Conservation (phyloP, 1,140 invertebrate species). For the Drosophila albomicans region DNA sequence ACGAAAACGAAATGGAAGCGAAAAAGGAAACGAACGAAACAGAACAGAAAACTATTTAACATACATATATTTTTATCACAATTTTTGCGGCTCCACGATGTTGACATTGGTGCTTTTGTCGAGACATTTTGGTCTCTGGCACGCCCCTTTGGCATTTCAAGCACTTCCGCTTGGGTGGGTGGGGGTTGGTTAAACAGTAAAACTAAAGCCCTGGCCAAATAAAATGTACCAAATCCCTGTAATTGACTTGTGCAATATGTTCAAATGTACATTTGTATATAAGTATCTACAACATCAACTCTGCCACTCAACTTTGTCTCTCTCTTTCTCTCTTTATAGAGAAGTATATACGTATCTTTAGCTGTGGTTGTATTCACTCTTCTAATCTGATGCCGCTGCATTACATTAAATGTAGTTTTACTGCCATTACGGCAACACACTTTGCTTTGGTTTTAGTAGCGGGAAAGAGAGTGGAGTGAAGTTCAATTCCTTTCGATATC, state of each 20-base stretch:
- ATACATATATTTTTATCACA: slow-evolving; percentile 75
- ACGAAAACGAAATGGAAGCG: background rate
- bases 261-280: slow-evolving; percentile 44
- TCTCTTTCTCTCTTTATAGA: background rate
- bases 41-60: slow-evolving; percentile 70
- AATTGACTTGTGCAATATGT: slow-evolving; percentile 79
- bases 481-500: background rate
- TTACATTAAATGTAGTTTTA: slow-evolving; percentile 49
- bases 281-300: slow-evolving; percentile 11
- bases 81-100: slow-evolving; percentile 67
- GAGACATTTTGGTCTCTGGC: slow-evolving; percentile 28
- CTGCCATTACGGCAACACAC: background rate
- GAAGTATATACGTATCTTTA: slow-evolving; percentile 25
- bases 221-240: slow-evolving; percentile 76
- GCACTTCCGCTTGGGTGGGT: background rate
- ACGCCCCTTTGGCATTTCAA: slow-evolving; percentile 20
- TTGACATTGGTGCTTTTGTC: slow-evolving; percentile 53
- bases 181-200: slow-evolving; percentile 24
- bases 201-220: slow-evolving; percentile 70
- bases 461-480: too few relatives aligned
- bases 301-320: background rate
- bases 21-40: slow-evolving; percentile 10
- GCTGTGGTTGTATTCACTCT: slow-evolving; percentile 34
- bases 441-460: background rate
- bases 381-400: slow-evolving; percentile 44